Evolutionary conservation across 2,888 invertebrate genomes (phyloP).

Genomic region (Atethmia centrago): DNA sequence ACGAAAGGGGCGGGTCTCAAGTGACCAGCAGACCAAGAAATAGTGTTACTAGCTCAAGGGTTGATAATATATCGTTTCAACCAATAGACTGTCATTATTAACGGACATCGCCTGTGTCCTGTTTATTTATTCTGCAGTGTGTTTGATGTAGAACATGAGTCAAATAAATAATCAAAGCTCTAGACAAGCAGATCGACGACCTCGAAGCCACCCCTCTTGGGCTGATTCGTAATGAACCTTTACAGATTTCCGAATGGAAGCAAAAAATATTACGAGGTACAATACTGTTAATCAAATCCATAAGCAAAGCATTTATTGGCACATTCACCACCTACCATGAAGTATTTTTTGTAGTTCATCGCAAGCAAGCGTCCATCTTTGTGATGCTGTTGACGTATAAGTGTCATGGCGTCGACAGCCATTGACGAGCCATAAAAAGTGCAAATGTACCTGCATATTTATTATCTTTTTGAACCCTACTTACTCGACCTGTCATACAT

Average conservation of each 20-base stretch:
- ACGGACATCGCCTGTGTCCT: too few species aligned
- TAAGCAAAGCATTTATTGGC: neutral
- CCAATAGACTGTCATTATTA: neutral
- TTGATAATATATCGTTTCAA: neutral
- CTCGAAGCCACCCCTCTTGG: neutral
- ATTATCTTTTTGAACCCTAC: constrained; percentile 28
- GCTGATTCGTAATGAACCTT: neutral
- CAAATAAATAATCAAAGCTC: neutral
- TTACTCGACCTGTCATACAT: constrained; percentile 28
- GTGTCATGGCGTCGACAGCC: constrained; percentile 33
- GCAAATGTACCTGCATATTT: constrained; percentile 27
- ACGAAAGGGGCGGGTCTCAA: constrained; percentile 10
- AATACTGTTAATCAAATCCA: neutral
- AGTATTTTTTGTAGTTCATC: neutral
- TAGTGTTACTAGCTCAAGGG: constrained; percentile 46
- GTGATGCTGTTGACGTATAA: constrained; percentile 15
- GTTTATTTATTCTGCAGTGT: neutral
- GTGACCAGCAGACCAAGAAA: constrained; percentile 23
- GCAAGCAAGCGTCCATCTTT: constrained; percentile 30
- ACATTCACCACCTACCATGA: constrained; percentile 1
- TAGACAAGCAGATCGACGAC: neutral
- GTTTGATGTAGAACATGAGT: neutral
- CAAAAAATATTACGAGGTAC: neutral
- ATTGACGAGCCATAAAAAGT: constrained; percentile 26
- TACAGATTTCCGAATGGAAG: neutral